A percentile compares a stretch with the other conserved stretches of the same genome.
phyloP scores from a whole-genome alignment of 2,888 invertebrate species.

The Rotaria magnacalcarata region DNA sequence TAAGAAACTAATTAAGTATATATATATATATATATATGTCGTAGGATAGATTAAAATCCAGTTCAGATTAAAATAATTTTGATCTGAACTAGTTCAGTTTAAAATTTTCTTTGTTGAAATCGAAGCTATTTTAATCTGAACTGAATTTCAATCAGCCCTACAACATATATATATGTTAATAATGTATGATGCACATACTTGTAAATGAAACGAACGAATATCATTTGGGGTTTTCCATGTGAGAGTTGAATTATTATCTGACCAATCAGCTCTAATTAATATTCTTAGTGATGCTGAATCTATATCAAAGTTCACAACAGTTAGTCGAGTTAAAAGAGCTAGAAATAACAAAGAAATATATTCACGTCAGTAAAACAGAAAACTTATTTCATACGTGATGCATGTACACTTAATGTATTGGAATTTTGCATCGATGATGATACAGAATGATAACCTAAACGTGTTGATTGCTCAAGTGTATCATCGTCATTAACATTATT shows the following conservation, averaged over 20 bases:
- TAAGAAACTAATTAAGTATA: too few species aligned
- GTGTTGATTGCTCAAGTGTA: not conserved
- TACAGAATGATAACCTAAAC: not conserved
- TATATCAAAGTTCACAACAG: not conserved
- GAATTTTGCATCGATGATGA: not conserved
- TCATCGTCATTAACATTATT: not conserved
- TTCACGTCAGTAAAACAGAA: not conserved
- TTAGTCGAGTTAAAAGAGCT: constrained; percentile 1
- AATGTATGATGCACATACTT: not conserved
- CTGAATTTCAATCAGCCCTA: too few species aligned
- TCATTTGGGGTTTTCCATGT: constrained; percentile 15
- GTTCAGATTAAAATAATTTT: too few species aligned
- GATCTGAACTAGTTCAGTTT: too few species aligned
- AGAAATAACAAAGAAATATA: not conserved
- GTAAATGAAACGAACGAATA: constrained; percentile 17
- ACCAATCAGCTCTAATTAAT: constrained; percentile 25
- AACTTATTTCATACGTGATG: not conserved
- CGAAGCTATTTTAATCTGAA: too few species aligned
- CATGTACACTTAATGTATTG: not conserved
- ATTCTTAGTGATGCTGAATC: not conserved
- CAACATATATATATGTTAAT: not conserved
- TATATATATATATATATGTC: too few species aligned
- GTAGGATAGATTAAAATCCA: too few species aligned
- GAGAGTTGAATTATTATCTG: not conserved
- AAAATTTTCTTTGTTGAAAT: too few species aligned